Evolutionary conservation across 2,888 invertebrate species (phyloP).

Genomic region (Acanthosepion pharaonis): DNA sequence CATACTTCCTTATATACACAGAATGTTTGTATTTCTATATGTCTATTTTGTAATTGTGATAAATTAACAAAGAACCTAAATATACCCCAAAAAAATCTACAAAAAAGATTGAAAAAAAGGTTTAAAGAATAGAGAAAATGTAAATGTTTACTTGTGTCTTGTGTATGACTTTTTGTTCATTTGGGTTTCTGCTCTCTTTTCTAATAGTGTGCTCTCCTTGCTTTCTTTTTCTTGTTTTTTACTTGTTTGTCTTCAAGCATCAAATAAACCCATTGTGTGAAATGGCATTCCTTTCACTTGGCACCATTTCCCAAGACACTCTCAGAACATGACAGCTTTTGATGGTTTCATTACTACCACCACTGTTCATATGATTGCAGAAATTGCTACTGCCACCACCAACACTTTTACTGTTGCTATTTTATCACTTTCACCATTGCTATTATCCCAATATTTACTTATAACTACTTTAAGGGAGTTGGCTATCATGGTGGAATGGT

Average conservation of each 20-base stretch:
- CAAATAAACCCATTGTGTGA: slow-evolving; percentile 22
- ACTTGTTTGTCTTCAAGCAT: background rate
- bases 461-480: too few relatives aligned
- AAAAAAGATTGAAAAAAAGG: background rate
- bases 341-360: background rate
- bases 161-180: background rate
- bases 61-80: background rate
- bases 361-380: background rate
- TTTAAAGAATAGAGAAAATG: background rate
- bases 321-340: slow-evolving; percentile 37
- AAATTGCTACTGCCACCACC: background rate
- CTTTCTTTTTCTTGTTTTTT: background rate
- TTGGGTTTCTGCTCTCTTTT: background rate
- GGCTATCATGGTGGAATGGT: background rate
- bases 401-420: background rate
- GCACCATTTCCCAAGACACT: slow-evolving; percentile 33
- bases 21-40: background rate
- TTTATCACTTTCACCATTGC: background rate
- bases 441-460: background rate
- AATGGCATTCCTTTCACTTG: slow-evolving; percentile 39
- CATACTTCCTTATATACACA: background rate
- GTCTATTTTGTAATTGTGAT: background rate
- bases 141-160: background rate
- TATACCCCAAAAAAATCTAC: background rate
- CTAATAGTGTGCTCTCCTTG: background rate